Evolutionary conservation across 2,113 vertebrate species (phyloP).

Genomic region (Gasterosteus aculeatus): DNA sequence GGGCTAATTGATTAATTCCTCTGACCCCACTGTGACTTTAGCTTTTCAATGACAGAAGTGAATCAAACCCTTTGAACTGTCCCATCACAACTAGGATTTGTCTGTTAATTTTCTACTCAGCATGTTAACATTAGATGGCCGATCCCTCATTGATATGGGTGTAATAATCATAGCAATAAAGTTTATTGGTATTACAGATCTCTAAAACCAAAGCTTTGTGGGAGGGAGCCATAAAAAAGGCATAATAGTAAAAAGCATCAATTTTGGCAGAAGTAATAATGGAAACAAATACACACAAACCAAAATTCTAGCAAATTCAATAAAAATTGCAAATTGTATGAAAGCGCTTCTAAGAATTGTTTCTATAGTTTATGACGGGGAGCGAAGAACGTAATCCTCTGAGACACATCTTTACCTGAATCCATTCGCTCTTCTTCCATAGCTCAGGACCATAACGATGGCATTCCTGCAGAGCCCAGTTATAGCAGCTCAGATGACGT

Average conservation of each 20-base stretch:
- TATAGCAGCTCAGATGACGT: constrained; percentile 78
- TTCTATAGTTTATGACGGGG: constrained; percentile 13
- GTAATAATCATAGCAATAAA: constrained; percentile 51
- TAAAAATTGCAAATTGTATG: constrained; percentile 14
- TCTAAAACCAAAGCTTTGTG: constrained; percentile 35
- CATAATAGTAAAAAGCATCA: constrained; percentile 48
- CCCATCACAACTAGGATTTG: constrained; percentile 18
- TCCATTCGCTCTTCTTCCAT: constrained; percentile 80
- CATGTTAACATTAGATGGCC: constrained; percentile 44
- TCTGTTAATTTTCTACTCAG: constrained; percentile 45
- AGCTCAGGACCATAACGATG: constrained; percentile 48
- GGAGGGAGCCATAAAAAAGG: constrained; percentile 34
- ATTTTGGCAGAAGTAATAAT: constrained; percentile 36
- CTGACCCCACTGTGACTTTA: constrained; percentile 49
- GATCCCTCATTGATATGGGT: constrained; percentile 35
- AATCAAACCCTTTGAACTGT: constrained; percentile 19
- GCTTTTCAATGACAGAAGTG: constrained; percentile 21
- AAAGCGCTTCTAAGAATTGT: constrained; percentile 19
- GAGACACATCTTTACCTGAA: constrained; percentile 77
- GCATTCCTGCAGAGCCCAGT: constrained; percentile 76
- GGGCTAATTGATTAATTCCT: constrained; percentile 25
- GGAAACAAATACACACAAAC: constrained; percentile 34
- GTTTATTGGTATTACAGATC: constrained; percentile 48
- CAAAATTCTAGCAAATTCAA: constrained; percentile 41
- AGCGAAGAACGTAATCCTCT: constrained; percentile 1